These are phyloP conservation scores for Megalops atlanticus DNA, from an alignment of 2,113 vertebrate species.

Conservation along the genomic window DNA sequence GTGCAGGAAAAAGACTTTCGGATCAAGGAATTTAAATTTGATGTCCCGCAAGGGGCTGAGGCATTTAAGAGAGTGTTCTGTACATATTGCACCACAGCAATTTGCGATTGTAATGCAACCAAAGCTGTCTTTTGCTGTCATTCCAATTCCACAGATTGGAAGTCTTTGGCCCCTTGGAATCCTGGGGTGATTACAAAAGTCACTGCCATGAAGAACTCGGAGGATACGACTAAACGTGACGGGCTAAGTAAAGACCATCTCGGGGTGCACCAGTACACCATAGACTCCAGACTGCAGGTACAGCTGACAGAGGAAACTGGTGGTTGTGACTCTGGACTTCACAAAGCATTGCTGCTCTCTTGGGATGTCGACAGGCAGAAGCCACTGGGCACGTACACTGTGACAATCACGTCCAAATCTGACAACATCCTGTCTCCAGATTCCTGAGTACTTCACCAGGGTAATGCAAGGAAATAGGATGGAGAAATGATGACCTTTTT, in stretches of 20 bases:
- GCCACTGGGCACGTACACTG: constrained; percentile 62
- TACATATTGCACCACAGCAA: constrained; percentile 75
- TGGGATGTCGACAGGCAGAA: constrained; percentile 65
- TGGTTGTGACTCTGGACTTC: constrained; percentile 79
- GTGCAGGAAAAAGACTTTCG: constrained; percentile 63
- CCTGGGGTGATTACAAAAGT: constrained; percentile 91
- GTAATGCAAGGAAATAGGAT: constrained; percentile 74
- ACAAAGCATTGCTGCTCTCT: constrained; percentile 40
- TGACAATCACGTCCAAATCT: constrained; percentile 75
- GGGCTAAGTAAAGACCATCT: constrained; percentile 66
- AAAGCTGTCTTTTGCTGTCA: constrained; percentile 77
- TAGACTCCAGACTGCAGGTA: no score
- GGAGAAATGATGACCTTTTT: constrained; percentile 44
- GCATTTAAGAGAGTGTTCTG: constrained; percentile 65
- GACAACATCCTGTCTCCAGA: constrained; percentile 79
- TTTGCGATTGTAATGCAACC: constrained; percentile 88
- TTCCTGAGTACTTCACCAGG: constrained; percentile 90
- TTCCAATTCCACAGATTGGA: constrained; percentile 79
- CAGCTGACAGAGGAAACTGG: constrained; percentile 62
- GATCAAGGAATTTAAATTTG: constrained; percentile 48
- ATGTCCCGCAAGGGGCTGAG: constrained; percentile 64
- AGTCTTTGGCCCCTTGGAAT: constrained; percentile 87
- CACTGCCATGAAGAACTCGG: constrained; percentile 83
- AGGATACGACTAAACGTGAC: constrained; percentile 85
- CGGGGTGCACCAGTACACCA: no score